Evolutionary conservation across 2,888 invertebrate genomes (phyloP).

Genomic region (Dorcus hopei): DNA sequence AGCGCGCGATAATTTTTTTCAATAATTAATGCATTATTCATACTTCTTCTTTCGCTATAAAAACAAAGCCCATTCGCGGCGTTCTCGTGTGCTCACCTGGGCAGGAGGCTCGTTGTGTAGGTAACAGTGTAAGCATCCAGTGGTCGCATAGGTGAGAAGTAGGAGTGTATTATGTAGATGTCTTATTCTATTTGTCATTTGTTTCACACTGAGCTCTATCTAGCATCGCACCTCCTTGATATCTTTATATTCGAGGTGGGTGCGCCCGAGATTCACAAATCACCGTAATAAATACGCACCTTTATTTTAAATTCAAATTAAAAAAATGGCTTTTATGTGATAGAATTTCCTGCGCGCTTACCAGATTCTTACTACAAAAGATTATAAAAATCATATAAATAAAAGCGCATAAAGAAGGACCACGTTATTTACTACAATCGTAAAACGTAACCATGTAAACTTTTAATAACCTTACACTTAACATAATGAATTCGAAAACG

Average conservation of each 20-base stretch:
- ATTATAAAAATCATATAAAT: neutral
- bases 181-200: constrained; percentile 16
- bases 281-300: constrained; percentile 14
- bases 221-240: constrained; percentile 8
- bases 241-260: constrained; percentile 9
- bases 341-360: neutral
- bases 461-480: neutral
- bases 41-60: too few species aligned
- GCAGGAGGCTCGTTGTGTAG: too few species aligned
- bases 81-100: too few species aligned
- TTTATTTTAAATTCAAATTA: constrained; percentile 19
- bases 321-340: neutral
- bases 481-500: too few species aligned
- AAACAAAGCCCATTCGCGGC: too few species aligned
- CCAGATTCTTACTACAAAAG: neutral
- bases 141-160: constrained; percentile 14
- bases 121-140: too few species aligned
- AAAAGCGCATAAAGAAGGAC: neutral
- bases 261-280: constrained; percentile 17
- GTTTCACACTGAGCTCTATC: constrained; percentile 18
- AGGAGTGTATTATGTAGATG: constrained; percentile 15
- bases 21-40: too few species aligned
- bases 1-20: too few species aligned
- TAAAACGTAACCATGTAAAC: neutral
- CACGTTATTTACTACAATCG: neutral